phyloP scores from a whole-genome alignment of 1,140 invertebrate species.

The Potamilus streckersoni region DNA sequence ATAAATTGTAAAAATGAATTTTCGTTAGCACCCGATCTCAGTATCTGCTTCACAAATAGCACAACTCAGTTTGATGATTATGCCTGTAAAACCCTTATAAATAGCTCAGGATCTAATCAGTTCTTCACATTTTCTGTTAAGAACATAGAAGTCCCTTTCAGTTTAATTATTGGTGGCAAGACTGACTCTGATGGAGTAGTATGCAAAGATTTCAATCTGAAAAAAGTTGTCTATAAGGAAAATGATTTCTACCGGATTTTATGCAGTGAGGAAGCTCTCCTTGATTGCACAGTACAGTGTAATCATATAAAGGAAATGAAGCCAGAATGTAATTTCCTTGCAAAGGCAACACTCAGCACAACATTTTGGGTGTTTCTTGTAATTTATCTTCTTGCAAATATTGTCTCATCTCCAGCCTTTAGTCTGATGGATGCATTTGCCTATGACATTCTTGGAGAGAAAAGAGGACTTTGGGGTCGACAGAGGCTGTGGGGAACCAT shows the following conservation, averaged over 20 bases:
- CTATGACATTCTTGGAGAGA: conserved; percentile 43
- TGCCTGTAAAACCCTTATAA: conserved; percentile 23
- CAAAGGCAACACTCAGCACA: conserved; percentile 12
- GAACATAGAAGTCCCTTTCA: conserved; percentile 22
- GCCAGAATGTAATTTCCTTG: conserved; percentile 1
- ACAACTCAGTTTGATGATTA: conserved; percentile 3
- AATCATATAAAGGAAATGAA: conserved; percentile 5
- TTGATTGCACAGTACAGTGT: conserved; percentile 47
- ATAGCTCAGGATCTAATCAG: conserved; percentile 3
- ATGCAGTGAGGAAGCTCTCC: conserved; percentile 39
- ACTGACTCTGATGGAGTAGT: conserved; percentile 1
- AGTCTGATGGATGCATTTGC: conserved; percentile 47
- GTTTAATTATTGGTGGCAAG: conserved; percentile 29
- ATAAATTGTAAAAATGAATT: conserved; percentile 1
- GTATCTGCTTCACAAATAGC: conserved; percentile 37
- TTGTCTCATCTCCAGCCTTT: conserved; percentile 38
- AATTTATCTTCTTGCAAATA: conserved; percentile 39
- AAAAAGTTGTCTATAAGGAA: conserved; percentile 34
- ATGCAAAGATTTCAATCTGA: conserved; percentile 51
- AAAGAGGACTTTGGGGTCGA: conserved; percentile 33
- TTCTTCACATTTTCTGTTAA: conserved; percentile 18
- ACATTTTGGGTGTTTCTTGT: conserved; percentile 44
- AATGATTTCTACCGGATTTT: conserved; percentile 45
- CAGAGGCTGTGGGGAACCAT: conserved; percentile 48
- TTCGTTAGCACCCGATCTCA: background rate